phyloP scores from a whole-genome alignment of 2,797 vertebrate species.

The Lepidocolaptes lacrymiger region DNA sequence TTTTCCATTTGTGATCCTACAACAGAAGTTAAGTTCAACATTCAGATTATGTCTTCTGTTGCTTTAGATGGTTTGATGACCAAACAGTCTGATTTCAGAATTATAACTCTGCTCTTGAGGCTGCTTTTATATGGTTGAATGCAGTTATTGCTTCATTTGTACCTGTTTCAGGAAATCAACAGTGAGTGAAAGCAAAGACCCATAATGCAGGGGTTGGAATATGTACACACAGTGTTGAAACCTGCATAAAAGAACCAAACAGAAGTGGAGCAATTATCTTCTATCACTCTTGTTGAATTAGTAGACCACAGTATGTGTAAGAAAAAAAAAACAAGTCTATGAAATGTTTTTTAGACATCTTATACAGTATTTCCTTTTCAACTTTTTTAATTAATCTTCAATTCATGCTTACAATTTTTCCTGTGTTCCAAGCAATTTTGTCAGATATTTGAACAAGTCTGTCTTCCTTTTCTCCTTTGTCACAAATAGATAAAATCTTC shows the following conservation, averaged over 20 bases:
- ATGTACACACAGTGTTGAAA: background rate
- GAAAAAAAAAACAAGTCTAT: background rate
- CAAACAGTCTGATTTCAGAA: background rate
- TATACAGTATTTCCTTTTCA: background rate
- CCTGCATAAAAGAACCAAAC: background rate
- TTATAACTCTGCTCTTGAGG: background rate
- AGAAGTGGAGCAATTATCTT: background rate
- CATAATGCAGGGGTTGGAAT: background rate
- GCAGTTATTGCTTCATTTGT: background rate
- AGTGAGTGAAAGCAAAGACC: background rate
- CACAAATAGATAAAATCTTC: background rate
- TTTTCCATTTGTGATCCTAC: background rate
- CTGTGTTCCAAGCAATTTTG: background rate
- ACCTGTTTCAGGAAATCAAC: background rate
- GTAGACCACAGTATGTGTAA: background rate
- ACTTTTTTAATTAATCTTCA: background rate
- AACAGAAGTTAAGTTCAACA: background rate
- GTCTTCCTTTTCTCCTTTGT: background rate
- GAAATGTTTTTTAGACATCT: background rate
- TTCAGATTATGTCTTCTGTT: background rate
- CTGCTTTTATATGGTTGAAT: background rate
- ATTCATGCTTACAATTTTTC: background rate
- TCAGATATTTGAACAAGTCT: background rate
- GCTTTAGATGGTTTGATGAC: background rate
- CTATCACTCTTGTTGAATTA: background rate